phyloP scores from a whole-genome alignment of 2,113 vertebrate genomes.

The Shinisaurus crocodilurus region DNA sequence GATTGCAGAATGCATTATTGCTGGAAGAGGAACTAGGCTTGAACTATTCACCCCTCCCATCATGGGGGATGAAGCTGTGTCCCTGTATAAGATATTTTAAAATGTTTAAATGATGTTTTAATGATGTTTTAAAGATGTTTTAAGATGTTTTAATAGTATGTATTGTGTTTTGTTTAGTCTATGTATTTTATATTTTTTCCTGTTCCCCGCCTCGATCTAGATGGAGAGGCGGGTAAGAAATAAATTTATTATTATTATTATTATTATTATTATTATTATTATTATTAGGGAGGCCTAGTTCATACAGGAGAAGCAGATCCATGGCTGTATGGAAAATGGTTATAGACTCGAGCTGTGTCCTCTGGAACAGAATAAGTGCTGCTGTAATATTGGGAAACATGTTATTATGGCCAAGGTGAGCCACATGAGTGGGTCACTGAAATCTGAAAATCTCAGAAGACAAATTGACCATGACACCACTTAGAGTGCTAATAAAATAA shows the following conservation, averaged over 20 bases:
- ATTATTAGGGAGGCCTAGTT: no score
- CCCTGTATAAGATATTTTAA: neutral
- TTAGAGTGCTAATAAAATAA: neutral
- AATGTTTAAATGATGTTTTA: no score
- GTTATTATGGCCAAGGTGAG: neutral
- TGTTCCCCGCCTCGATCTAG: no score
- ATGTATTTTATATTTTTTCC: no score
- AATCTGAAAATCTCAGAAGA: conserved; percentile 2
- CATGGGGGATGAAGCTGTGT: neutral
- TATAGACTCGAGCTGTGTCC: neutral
- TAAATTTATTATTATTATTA: no score
- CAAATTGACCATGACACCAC: neutral
- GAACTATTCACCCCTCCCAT: neutral
- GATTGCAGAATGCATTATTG: neutral
- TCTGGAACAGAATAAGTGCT: neutral
- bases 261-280: no score
- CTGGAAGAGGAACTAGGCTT: neutral
- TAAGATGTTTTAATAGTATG: no score
- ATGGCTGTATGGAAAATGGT: neutral
- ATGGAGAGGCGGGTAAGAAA: no score
- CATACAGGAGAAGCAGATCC: neutral
- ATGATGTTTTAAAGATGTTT: no score
- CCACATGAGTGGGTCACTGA: neutral
- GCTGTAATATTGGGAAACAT: neutral
- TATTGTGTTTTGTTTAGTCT: no score